phyloP scores from a whole-genome alignment of 2,797 vertebrate genomes.

The Eulemur albifrons region DNA sequence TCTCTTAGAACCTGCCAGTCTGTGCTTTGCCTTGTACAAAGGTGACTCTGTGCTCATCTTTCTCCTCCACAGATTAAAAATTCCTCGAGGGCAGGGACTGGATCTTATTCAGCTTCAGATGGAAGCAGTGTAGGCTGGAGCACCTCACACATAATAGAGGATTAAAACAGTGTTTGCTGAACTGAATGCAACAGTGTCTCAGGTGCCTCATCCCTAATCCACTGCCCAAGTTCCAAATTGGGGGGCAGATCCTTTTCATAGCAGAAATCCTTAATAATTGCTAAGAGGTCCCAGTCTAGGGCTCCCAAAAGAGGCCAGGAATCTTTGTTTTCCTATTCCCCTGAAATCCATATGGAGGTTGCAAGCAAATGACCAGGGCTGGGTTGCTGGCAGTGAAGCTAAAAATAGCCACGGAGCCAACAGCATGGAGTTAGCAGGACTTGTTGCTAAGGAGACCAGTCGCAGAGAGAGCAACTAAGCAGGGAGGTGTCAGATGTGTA shows the following conservation, averaged over 20 bases:
- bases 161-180: not conserved
- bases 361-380: conserved; percentile 76
- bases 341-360: conserved; percentile 47
- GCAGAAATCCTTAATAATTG: not conserved
- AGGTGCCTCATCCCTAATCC: not conserved
- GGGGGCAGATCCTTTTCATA: not conserved
- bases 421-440: conserved; percentile 73
- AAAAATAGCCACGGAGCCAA: conserved; percentile 81
- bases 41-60: not conserved
- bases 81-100: not conserved
- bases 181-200: not conserved
- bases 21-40: not conserved
- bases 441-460: conserved; percentile 84
- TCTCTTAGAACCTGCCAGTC: not conserved
- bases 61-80: not conserved
- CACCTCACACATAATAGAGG: not conserved
- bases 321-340: conserved; percentile 42
- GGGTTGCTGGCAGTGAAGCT: conserved; percentile 73
- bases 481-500: conserved; percentile 58
- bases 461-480: conserved; percentile 60
- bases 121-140: not conserved
- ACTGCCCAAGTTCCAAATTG: not conserved
- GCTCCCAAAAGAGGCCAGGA: not conserved
- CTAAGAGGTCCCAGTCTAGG: not conserved
- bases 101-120: not conserved